phyloP scores from a whole-genome alignment of 2,113 vertebrate genomes.

The Macaca mulatta region DNA sequence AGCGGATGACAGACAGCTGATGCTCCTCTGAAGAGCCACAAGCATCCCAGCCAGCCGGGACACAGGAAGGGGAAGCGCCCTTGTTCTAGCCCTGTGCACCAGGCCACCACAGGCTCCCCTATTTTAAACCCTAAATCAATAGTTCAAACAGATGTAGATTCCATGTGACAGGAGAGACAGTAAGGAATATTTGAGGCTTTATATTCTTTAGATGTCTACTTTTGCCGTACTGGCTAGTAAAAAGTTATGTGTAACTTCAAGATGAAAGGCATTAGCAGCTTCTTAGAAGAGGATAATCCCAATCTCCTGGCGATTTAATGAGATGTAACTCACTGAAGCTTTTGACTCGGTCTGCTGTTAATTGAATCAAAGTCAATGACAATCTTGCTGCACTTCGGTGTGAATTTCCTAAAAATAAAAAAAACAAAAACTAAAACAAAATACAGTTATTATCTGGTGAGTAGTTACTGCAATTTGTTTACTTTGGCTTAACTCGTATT shows the following conservation, averaged over 20 bases:
- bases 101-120: background rate
- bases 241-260: conserved; percentile 81
- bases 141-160: conserved; percentile 65
- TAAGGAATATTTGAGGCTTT: conserved; percentile 36
- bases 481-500: conserved; percentile 77
- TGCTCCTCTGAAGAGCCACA: background rate
- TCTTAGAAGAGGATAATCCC: conserved; percentile 79
- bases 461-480: conserved; percentile 80
- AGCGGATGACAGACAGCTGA: background rate
- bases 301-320: conserved; percentile 74
- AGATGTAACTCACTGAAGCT: conserved; percentile 80
- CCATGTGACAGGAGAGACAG: conserved; percentile 50
- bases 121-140: conserved; percentile 47
- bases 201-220: conserved; percentile 68
- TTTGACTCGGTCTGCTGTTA: conserved; percentile 83
- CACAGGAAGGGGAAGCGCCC: background rate
- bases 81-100: rapidly evolving
- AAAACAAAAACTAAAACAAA: conserved; percentile 64
- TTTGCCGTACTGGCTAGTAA: conserved; percentile 70
- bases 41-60: background rate
- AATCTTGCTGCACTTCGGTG: conserved; percentile 88
- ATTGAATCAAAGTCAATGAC: conserved; percentile 92
- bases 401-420: conserved; percentile 88
- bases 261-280: conserved; percentile 81
- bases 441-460: conserved; percentile 60